These are phyloP conservation scores for Plectrocnemia conspersa DNA, from an alignment of 1,140 invertebrate species.

Conservation along the genomic window DNA sequence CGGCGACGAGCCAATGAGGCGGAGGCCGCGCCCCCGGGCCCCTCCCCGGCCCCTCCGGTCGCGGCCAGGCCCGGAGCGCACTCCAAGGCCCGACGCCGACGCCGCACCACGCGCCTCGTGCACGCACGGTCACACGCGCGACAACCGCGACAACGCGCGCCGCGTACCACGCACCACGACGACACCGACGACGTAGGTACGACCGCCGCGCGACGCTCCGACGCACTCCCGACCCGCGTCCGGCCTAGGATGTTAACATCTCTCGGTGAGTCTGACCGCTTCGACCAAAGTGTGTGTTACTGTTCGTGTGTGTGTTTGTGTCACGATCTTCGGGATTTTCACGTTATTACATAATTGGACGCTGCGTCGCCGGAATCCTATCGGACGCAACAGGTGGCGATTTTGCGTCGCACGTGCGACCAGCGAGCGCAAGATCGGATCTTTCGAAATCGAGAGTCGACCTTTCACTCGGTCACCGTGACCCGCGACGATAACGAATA, in stretches of 20 bases:
- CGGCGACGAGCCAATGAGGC: too few relatives aligned
- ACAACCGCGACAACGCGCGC: constrained; percentile 10
- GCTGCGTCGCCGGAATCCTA: neutral
- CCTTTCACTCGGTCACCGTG: too few relatives aligned
- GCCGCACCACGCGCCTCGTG: too few relatives aligned
- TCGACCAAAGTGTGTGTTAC: neutral
- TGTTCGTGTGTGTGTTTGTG: neutral
- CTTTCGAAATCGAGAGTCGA: too few relatives aligned
- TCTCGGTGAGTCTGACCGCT: constrained; percentile 7
- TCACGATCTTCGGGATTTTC: neutral
- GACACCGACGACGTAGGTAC: neutral
- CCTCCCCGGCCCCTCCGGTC: neutral
- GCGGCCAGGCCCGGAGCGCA: constrained; percentile 23
- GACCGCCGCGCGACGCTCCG: constrained; percentile 4
- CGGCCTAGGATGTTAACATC: constrained; percentile 19
- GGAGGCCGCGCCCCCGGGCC: neutral
- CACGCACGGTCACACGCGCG: constrained; percentile 14
- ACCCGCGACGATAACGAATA: too few relatives aligned
- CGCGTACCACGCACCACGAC: neutral
- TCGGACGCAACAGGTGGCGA: neutral
- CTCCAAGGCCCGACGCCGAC: constrained; percentile 7
- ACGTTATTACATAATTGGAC: neutral
- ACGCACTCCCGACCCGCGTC: neutral
- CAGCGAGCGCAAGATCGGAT: neutral
- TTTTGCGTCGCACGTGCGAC: neutral